Evolutionary conservation across 64 coral and sea anemone genomes (phyloP).

Genomic region (Porites australiensis): DNA sequence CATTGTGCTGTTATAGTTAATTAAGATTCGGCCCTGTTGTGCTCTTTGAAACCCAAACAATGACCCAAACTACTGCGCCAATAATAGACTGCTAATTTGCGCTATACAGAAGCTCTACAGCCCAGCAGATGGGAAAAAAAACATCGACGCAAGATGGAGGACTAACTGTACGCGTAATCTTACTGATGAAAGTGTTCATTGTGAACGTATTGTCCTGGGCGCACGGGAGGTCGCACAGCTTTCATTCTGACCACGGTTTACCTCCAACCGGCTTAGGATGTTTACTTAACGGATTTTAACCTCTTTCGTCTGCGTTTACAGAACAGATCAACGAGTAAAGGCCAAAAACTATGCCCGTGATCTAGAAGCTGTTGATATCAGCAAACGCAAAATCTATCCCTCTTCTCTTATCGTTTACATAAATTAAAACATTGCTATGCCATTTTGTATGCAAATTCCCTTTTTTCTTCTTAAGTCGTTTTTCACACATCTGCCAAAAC

Average conservation of each 20-base stretch:
- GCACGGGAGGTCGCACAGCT: slow-evolving; percentile 15
- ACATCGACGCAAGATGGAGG: neutral
- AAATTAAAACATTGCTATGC: slow-evolving; percentile 10
- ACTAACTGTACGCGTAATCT: neutral
- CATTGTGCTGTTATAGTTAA: slow-evolving; percentile 92
- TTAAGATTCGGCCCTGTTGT: slow-evolving; percentile 87
- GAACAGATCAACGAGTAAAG: slow-evolving; percentile 3
- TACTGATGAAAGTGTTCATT: neutral
- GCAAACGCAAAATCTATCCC: neutral
- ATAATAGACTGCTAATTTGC: slow-evolving; percentile 44
- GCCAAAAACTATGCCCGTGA: neutral
- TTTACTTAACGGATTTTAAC: slow-evolving; percentile 61
- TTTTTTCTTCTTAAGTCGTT: slow-evolving; percentile 1
- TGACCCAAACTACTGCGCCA: slow-evolving; percentile 45
- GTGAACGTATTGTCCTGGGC: slow-evolving; percentile 13
- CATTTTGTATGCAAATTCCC: slow-evolving; percentile 37
- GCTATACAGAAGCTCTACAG: slow-evolving; percentile 16
- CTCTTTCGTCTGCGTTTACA: slow-evolving; percentile 13
- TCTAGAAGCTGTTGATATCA: neutral
- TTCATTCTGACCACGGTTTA: slow-evolving; percentile 32
- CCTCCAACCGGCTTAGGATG: slow-evolving; percentile 30
- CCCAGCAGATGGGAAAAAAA: slow-evolving; percentile 46
- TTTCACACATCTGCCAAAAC: slow-evolving; percentile 25
- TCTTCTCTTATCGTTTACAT: neutral
- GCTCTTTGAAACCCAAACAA: slow-evolving; percentile 41